Evolutionary conservation across 1,140 invertebrate genomes (phyloP).

Genomic region (Hesperophylax magnus): DNA sequence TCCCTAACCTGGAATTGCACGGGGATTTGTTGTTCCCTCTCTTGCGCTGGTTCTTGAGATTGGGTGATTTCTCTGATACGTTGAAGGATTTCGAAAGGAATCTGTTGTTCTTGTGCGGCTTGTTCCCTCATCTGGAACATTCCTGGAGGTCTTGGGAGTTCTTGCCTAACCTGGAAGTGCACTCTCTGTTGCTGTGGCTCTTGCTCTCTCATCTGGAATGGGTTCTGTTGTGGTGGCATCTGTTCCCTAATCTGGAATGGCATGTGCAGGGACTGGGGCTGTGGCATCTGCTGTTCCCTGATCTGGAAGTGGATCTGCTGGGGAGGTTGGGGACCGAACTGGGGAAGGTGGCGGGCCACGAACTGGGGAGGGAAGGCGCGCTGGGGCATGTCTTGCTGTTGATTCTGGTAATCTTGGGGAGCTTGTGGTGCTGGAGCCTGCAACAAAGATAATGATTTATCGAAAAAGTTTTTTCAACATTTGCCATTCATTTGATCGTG

Average conservation of each 20-base stretch:
- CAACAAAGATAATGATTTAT: conserved; percentile 18
- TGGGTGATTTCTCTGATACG: conserved; percentile 26
- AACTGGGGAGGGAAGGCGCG: conserved; percentile 47
- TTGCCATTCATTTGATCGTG: too few relatives aligned
- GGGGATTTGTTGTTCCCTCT: conserved; percentile 3
- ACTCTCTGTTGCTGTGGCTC: conserved; percentile 13
- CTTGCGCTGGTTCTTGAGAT: neutral
- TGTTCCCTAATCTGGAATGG: conserved; percentile 4
- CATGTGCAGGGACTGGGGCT: neutral
- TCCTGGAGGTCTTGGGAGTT: conserved; percentile 11
- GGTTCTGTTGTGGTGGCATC: conserved; percentile 9
- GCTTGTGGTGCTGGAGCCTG: conserved; percentile 53
- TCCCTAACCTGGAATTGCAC: conserved; percentile 26
- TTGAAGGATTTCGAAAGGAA: conserved; percentile 17
- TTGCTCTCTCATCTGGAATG: conserved; percentile 38
- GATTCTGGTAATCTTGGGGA: conserved; percentile 45
- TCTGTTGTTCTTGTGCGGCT: conserved; percentile 17
- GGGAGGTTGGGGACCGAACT: conserved; percentile 8
- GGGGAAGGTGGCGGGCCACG: conserved; percentile 25
- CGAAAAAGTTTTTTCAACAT: neutral
- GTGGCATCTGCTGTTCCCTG: conserved; percentile 29
- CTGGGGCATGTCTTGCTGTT: conserved; percentile 37
- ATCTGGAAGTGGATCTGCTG: conserved; percentile 35
- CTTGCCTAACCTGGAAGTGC: conserved; percentile 17
- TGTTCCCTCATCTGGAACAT: neutral